phyloP scores from a whole-genome alignment of 2,888 invertebrate genomes.

The Brachycybe producta region DNA sequence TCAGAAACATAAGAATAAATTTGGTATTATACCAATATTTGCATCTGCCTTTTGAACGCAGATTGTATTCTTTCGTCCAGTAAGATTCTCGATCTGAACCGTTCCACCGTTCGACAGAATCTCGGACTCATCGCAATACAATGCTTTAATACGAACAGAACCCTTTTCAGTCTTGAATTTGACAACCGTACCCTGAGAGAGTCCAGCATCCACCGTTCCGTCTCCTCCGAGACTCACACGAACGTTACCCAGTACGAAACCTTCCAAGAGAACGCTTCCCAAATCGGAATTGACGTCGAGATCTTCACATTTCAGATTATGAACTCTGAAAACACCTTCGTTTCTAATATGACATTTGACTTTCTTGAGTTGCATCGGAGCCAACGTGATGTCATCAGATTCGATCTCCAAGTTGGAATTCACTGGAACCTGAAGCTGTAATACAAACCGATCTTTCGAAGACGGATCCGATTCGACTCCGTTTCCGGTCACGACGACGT shows the following conservation, averaged over 20 bases:
- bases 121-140: no score
- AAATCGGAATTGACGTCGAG: not conserved
- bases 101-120: no score
- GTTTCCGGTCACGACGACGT: no score
- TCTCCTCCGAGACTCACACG: not conserved
- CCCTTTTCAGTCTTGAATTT: slow-evolving; percentile 14
- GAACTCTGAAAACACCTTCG: not conserved
- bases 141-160: slow-evolving; percentile 13
- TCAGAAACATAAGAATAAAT: no score
- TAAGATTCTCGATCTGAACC: no score
- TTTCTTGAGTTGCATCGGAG: not conserved
- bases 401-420: no score
- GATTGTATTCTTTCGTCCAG: no score
- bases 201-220: not conserved
- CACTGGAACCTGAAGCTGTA: no score
- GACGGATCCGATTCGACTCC: no score
- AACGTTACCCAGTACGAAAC: slow-evolving; percentile 4
- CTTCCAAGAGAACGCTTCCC: slow-evolving; percentile 2
- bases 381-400: not conserved
- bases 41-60: no score
- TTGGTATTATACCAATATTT: no score
- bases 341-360: not conserved
- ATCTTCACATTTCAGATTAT: not conserved
- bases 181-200: slow-evolving; percentile 15
- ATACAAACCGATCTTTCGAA: no score